Percentiles rank a stretch among this genome's conserved stretches.
These are phyloP conservation scores for Pluvialis apricaria DNA, from an alignment of 2,113 vertebrate species.

Conservation along the genomic window DNA sequence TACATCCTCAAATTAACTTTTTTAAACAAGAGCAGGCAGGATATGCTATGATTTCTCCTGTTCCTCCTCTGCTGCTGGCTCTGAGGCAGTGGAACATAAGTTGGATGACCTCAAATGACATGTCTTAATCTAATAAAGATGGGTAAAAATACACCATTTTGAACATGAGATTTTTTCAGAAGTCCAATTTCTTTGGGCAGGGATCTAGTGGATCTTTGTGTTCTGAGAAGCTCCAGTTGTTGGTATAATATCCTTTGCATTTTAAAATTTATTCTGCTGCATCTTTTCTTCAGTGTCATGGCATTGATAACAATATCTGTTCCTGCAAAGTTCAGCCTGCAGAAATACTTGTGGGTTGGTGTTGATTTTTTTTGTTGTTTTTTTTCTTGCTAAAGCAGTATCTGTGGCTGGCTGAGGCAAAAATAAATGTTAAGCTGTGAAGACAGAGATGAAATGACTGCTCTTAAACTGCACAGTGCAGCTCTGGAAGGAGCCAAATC, in stretches of 20 bases:
- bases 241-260: neutral
- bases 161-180: neutral
- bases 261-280: neutral
- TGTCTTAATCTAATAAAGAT: neutral
- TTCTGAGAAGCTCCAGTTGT: neutral
- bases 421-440: neutral
- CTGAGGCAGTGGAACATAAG: neutral
- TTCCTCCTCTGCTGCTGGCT: neutral
- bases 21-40: constrained; percentile 25
- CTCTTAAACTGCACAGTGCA: neutral
- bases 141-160: neutral
- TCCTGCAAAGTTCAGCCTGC: neutral
- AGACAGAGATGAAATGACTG: neutral
- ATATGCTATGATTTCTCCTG: neutral
- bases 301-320: neutral
- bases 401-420: neutral
- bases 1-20: neutral
- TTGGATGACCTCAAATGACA: constrained; percentile 2
- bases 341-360: neutral
- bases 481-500: neutral
- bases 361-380: too few species aligned
- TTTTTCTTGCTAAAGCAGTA: neutral
- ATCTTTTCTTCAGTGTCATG: neutral
- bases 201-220: neutral
- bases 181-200: neutral